Evolutionary conservation across 2,113 vertebrate species (phyloP).

Genomic region (Hassar affinis): DNA sequence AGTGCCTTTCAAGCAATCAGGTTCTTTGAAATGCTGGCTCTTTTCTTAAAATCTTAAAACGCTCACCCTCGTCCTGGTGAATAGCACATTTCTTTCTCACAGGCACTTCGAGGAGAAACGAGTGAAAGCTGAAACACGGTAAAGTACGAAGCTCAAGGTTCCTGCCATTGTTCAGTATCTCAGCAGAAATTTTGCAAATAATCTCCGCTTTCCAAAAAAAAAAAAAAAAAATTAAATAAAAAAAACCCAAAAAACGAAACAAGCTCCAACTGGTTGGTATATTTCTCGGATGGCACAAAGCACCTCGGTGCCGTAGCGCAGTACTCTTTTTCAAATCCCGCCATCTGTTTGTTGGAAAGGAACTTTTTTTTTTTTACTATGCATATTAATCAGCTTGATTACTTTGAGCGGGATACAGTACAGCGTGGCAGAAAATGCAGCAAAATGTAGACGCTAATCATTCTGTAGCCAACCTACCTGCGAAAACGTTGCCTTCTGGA

Average conservation of each 20-base stretch:
- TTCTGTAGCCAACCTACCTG: background rate
- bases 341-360: constrained; percentile 19
- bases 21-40: background rate
- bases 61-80: background rate
- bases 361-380: background rate
- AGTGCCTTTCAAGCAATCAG: background rate
- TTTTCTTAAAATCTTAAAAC: background rate
- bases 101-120: background rate
- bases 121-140: background rate
- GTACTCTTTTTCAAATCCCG: background rate
- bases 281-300: background rate
- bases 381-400: constrained; percentile 4
- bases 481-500: background rate
- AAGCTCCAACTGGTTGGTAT: background rate
- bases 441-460: background rate
- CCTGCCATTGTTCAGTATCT: background rate
- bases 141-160: background rate
- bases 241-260: too few relatives aligned
- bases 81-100: background rate
- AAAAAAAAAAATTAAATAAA: background rate
- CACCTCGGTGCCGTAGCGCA: background rate
- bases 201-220: too few relatives aligned
- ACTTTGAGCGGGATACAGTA: background rate
- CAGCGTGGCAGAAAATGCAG: background rate
- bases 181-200: background rate